Conservation (phyloP, 2,113 vertebrate species). For the Noturus placidus region DNA sequence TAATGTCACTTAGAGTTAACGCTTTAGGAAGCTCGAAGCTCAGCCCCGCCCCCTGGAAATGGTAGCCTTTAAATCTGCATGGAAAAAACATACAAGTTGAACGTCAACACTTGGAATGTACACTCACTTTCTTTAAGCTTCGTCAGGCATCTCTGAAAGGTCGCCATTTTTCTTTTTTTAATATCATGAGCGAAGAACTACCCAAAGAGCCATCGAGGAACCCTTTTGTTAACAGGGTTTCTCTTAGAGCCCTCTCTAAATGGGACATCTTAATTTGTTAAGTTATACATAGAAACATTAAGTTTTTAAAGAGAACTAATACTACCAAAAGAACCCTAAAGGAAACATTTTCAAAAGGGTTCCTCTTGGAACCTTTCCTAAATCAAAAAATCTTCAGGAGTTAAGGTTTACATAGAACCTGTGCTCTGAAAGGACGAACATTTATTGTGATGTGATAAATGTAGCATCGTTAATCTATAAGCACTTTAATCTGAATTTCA, state of each 20-base stretch:
- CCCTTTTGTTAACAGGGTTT: too few relatives aligned
- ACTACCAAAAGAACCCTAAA: too few relatives aligned
- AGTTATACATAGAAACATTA: too few relatives aligned
- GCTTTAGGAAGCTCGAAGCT: conserved; percentile 82
- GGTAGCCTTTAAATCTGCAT: conserved; percentile 75
- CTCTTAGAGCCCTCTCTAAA: background rate
- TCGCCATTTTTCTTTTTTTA: background rate
- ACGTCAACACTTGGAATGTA: background rate
- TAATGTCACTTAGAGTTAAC: conserved; percentile 74
- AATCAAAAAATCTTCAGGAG: background rate
- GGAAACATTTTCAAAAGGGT: too few relatives aligned
- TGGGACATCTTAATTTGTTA: too few relatives aligned
- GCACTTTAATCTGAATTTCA: background rate
- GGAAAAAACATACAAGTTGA: background rate
- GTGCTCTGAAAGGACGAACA: background rate
- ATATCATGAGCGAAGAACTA: background rate
- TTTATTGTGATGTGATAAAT: background rate
- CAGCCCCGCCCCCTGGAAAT: conserved; percentile 69
- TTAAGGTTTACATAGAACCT: background rate
- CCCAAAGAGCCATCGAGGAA: too few relatives aligned
- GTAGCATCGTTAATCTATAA: background rate
- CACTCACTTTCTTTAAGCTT: background rate
- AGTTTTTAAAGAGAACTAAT: too few relatives aligned
- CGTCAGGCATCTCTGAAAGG: background rate
- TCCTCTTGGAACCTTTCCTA: background rate